Evolutionary conservation across 1,140 invertebrate genomes (phyloP), one percentile per base, ranked within the genome.

Genomic region (Batillaria attramentaria): DNA sequence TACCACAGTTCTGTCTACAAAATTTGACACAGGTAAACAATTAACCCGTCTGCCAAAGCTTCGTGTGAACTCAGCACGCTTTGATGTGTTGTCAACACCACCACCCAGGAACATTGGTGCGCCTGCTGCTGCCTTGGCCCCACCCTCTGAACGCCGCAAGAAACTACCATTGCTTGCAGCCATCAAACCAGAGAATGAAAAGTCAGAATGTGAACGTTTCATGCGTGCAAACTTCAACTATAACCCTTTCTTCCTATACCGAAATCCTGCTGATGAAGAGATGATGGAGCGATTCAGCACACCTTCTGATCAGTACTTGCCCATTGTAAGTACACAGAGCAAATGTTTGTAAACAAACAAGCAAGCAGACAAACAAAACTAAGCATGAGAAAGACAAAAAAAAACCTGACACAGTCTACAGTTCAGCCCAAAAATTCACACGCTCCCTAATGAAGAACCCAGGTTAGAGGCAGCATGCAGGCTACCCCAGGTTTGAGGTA

Each of bases 161-260:
- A 84, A 83, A 69, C 77, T 87, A 28, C 83, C 86, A 1, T 72
- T 87, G 31, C 69, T 87, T 18, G 82, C 79, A 60, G 84, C 85
- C 37, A 85, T 87, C 2, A 87, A 84, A 79, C 86, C 86, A 20
- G 84, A 85, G 46, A 87, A 87, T 80, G 84, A 84, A 41, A 83
- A 83, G 78, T 39, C 83, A 50, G 85, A 87, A 70, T 75, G 80
- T n/a, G 85, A 86, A 24, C 70, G 84, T 37, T 87, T 87, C 54
- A 83, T 87, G 74, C 70, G 83, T 62, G 81, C 85, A 43, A 83
- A 81, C 60, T 86, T 79, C 57, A 86, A 82, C 42, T 87, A 87
- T 72, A 86, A 87, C 60, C 86, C 86, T 35, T 75, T 81, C 31
- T 87, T 87, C 81, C 24, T 85, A 1, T 87, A 87, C 46, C 77